A percentile compares a stretch with the other conserved stretches of the same genome.
These are phyloP conservation scores for Arizona elegans DNA, from an alignment of 2,113 vertebrate genomes.

Conservation along the genomic window DNA sequence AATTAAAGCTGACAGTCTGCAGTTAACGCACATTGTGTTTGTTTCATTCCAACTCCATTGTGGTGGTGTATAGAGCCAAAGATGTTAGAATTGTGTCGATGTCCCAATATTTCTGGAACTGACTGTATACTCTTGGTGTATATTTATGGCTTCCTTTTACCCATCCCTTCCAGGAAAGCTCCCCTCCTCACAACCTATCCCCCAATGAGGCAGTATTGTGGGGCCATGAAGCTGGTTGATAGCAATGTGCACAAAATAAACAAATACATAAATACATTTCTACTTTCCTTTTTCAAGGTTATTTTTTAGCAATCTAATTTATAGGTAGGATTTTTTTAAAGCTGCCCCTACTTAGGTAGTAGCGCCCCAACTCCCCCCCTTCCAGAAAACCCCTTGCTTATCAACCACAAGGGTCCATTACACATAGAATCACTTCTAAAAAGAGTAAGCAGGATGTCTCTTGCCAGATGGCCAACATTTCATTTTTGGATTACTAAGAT, in stretches of 20 bases:
- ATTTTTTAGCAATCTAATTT: not conserved
- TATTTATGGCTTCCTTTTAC: not conserved
- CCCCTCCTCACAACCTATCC: not conserved
- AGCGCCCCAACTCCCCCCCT: not conserved
- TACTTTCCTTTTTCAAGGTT: not conserved
- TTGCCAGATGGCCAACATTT: not conserved
- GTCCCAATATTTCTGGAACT: too few relatives aligned
- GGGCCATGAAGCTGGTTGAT: not conserved
- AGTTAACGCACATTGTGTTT: too few relatives aligned
- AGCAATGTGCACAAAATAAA: not conserved
- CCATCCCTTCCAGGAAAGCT: not conserved
- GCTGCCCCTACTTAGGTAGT: not conserved
- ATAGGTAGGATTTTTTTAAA: not conserved
- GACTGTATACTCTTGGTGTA: not conserved
- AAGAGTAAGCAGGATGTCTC: not conserved
- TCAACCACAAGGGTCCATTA: not conserved
- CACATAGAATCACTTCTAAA: not conserved
- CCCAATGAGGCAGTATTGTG: not conserved
- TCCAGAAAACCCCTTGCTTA: not conserved
- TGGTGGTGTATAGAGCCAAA: too few relatives aligned
- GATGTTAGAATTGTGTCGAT: too few relatives aligned
- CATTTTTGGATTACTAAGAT: not conserved
- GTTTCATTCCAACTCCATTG: too few relatives aligned
- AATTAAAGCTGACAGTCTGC: too few relatives aligned
- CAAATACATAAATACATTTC: not conserved